These are phyloP conservation scores for Pachyuromys duprasi DNA, from an alignment of 2,797 vertebrate species.

Conservation along the genomic window DNA sequence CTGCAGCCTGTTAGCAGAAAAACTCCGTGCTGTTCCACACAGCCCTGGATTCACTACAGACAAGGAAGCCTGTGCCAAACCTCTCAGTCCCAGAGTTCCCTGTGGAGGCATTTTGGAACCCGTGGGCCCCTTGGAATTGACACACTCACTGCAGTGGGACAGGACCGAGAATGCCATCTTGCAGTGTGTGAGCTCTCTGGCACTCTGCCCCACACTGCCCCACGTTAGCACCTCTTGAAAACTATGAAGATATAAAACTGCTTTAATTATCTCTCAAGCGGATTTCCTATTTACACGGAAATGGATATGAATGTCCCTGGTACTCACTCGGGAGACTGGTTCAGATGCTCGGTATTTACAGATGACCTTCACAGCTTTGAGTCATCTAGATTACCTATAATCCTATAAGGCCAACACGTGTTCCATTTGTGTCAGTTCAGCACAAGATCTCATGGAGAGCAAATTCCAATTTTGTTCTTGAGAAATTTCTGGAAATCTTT, in stretches of 20 bases:
- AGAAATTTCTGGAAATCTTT: not conserved
- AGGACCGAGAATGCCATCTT: not conserved
- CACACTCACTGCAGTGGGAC: rapidly evolving
- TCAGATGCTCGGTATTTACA: not conserved
- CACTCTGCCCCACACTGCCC: not conserved
- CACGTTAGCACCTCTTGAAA: not conserved
- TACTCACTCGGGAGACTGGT: not conserved
- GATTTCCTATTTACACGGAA: not conserved
- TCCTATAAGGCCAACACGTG: not conserved
- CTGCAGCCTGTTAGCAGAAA: not conserved
- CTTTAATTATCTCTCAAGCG: not conserved
- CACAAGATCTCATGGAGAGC: not conserved
- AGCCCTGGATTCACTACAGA: not conserved
- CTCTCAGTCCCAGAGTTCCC: not conserved
- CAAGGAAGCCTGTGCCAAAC: not conserved
- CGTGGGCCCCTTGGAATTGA: rapidly evolving
- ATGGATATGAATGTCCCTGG: not conserved
- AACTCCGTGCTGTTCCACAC: not conserved
- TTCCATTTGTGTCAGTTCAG: not conserved
- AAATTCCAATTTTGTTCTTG: not conserved
- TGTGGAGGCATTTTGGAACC: not conserved
- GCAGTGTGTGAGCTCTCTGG: not conserved
- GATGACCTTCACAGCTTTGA: too few species aligned
- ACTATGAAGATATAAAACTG: not conserved
- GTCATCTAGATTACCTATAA: too few species aligned